Conservation (phyloP, 2,113 vertebrate genomes). For the Colius striatus region DNA sequence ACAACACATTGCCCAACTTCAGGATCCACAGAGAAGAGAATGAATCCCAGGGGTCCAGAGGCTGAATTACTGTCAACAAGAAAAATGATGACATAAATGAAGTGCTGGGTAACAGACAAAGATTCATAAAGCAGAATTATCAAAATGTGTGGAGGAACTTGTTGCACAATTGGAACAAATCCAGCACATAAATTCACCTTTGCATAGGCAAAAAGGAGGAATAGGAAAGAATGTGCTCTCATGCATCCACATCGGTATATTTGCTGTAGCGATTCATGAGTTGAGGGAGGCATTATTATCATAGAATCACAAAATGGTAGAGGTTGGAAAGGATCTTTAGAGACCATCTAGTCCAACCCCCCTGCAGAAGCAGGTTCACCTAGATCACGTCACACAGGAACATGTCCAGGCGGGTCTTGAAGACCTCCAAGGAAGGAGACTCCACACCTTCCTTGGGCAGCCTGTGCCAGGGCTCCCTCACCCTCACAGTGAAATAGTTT, state of each 20-base stretch:
- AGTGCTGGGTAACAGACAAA: not conserved
- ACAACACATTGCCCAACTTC: not conserved
- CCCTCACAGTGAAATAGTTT: too few relatives aligned
- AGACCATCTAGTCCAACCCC: too few relatives aligned
- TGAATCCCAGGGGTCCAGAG: not conserved
- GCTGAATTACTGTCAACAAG: not conserved
- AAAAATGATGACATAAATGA: fast-evolving
- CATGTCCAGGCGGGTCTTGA: too few relatives aligned
- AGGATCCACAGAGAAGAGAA: not conserved
- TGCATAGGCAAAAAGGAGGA: not conserved
- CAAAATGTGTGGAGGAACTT: not conserved
- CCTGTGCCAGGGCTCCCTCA: too few relatives aligned
- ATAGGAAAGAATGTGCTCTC: not conserved
- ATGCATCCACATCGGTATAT: not conserved
- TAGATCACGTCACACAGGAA: too few relatives aligned
- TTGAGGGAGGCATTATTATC: not conserved
- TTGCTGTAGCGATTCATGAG: not conserved
- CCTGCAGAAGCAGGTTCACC: too few relatives aligned
- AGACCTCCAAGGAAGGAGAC: too few relatives aligned
- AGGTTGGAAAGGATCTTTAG: too few relatives aligned
- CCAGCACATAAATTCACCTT: not conserved
- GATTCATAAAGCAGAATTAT: not conserved
- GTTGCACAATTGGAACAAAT: not conserved
- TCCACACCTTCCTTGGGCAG: too few relatives aligned
- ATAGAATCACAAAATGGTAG: too few relatives aligned